A percentile compares a stretch with the other conserved stretches of the same genome.
phyloP scores from a whole-genome alignment of 2,888 invertebrate genomes.

The Phengaris alcon region DNA sequence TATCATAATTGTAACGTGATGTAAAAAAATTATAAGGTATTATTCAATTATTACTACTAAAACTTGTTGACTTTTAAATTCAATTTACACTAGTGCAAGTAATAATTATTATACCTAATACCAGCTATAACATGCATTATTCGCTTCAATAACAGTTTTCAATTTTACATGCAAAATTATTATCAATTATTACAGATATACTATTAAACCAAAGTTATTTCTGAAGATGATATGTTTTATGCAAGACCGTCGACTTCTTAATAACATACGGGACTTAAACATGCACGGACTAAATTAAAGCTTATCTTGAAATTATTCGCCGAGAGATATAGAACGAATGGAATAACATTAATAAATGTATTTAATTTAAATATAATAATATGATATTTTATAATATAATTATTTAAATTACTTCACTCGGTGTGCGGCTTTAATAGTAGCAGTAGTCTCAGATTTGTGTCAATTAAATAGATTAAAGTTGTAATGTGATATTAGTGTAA shows the following conservation, averaged over 20 bases:
- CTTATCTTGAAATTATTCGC: conserved; percentile 14
- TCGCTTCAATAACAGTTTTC: background rate
- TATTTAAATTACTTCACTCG: background rate
- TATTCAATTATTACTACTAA: too few relatives aligned
- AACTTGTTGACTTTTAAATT: too few relatives aligned
- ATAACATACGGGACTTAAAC: conserved; percentile 13
- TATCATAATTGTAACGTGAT: too few relatives aligned
- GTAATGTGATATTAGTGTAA: conserved; percentile 13
- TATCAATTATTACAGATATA: background rate
- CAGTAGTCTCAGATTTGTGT: background rate
- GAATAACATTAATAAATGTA: conserved; percentile 23
- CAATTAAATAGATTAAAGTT: background rate
- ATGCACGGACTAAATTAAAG: conserved; percentile 17
- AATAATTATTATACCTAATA: too few relatives aligned
- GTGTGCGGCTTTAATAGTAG: conserved; percentile 1
- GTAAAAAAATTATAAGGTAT: too few relatives aligned
- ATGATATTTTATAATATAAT: conserved; percentile 9
- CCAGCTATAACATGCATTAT: too few relatives aligned
- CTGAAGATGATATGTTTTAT: conserved; percentile 13
- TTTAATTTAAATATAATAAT: conserved; percentile 18
- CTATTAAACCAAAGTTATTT: background rate
- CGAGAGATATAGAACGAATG: conserved; percentile 11
- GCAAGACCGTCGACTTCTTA: background rate
- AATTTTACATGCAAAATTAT: background rate
- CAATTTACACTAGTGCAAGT: too few relatives aligned